These are phyloP conservation scores for Perizoma flavofasciatum DNA, from an alignment of 2,888 invertebrate genomes.

Conservation along the genomic window DNA sequence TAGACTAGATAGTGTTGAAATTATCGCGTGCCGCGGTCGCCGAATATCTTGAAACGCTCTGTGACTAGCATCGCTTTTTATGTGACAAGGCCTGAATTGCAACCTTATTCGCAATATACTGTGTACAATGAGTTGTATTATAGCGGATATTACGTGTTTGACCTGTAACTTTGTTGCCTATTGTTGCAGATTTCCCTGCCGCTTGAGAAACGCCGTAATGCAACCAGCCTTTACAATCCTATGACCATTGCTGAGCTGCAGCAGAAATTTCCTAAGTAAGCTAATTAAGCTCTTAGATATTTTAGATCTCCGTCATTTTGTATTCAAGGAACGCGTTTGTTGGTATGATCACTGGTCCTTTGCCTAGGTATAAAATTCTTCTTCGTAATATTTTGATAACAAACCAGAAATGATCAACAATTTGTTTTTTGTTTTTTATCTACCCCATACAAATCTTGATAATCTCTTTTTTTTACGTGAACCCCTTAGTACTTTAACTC, in stretches of 20 bases:
- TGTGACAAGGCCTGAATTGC: slow-evolving; percentile 9
- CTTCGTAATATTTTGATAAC: too few species aligned
- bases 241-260: slow-evolving; percentile 92
- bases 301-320: too few species aligned
- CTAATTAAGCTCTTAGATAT: slow-evolving; percentile 16
- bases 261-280: slow-evolving; percentile 86
- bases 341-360: too few species aligned
- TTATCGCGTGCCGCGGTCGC: background rate
- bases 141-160: slow-evolving; percentile 3
- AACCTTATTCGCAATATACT: slow-evolving; percentile 16
- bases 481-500: too few species aligned
- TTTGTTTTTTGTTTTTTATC: too few species aligned
- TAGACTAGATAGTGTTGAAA: too few species aligned
- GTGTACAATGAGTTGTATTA: slow-evolving; percentile 14
- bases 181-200: slow-evolving; percentile 91
- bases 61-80: slow-evolving; percentile 11
- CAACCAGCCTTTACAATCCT: slow-evolving; percentile 95
- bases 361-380: too few species aligned
- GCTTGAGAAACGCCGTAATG: slow-evolving; percentile 95
- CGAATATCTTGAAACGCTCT: too few species aligned
- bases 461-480: too few species aligned
- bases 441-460: too few species aligned
- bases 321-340: too few species aligned
- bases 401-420: too few species aligned
- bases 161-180: slow-evolving; percentile 11